These are phyloP conservation scores for Zaprionus vittiger DNA, from an alignment of 1,140 invertebrate genomes.

Conservation along the genomic window DNA sequence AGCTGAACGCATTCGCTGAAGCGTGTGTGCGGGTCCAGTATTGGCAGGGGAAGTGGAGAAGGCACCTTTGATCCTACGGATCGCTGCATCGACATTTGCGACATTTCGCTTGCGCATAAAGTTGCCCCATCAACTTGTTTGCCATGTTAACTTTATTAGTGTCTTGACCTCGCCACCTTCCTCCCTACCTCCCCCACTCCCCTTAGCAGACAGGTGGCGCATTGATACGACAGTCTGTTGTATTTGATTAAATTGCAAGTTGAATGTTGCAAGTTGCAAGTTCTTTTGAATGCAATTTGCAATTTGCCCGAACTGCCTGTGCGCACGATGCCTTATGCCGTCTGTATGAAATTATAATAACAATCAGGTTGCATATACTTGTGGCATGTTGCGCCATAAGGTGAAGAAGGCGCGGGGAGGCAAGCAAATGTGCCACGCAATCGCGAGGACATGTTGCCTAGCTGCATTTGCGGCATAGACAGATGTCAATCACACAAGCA, in stretches of 20 bases:
- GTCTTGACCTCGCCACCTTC: not conserved
- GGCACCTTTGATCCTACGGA: conserved; percentile 36
- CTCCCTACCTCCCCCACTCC: not conserved
- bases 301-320: conserved; percentile 48
- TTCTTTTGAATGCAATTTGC: conserved; percentile 49
- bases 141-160: conserved; percentile 79
- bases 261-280: conserved; percentile 37
- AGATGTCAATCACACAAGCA: conserved; percentile 68
- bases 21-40: conserved; percentile 38
- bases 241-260: conserved; percentile 46
- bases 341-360: conserved; percentile 52
- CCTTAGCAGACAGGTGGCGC: conserved; percentile 4
- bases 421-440: conserved; percentile 46
- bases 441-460: conserved; percentile 61
- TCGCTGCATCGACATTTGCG: conserved; percentile 63
- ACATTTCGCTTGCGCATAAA: conserved; percentile 80
- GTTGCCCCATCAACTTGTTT: conserved; percentile 73
- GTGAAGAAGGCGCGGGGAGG: not conserved
- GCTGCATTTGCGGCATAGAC: conserved; percentile 52
- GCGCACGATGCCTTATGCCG: conserved; percentile 8
- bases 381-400: conserved; percentile 10
- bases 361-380: conserved; percentile 51
- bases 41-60: not conserved
- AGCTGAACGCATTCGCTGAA: conserved; percentile 65
- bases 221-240: conserved; percentile 47